Conservation (phyloP, 2,113 vertebrate genomes). For the Eolophus roseicapilla region DNA sequence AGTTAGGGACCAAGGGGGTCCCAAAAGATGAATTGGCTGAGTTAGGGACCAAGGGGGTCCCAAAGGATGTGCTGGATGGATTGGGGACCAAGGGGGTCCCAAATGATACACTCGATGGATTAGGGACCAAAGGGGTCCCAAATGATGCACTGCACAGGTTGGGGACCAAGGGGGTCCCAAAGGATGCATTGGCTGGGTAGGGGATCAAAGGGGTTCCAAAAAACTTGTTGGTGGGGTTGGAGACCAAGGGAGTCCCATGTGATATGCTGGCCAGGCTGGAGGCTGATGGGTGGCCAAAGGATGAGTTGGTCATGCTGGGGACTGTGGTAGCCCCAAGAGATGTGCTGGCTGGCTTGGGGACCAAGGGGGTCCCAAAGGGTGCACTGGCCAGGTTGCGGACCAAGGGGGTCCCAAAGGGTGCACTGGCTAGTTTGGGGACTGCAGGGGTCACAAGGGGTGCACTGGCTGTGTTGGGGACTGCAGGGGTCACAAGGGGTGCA, state of each 20-base stretch:
- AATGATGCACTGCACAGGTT: accelerated
- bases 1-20: accelerated
- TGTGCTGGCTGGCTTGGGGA: not conserved
- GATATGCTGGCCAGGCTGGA: not conserved
- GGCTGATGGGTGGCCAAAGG: not conserved
- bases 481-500: no score
- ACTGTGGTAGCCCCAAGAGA: not conserved
- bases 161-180: not conserved
- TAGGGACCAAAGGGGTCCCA: accelerated
- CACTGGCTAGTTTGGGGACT: no score
- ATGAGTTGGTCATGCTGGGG: not conserved
- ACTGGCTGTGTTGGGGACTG: no score
- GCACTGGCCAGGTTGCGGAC: not conserved
- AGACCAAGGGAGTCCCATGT: accelerated
- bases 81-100: accelerated
- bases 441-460: no score
- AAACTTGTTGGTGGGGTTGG: not conserved
- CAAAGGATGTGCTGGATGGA: not conserved
- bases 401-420: no score
- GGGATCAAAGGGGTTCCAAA: not conserved
- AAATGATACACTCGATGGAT: not conserved
- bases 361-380: not conserved
- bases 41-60: not conserved
- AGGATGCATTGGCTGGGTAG: accelerated
- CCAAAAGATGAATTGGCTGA: not conserved